Evolutionary conservation across 2,888 invertebrate species (phyloP).

Genomic region (Drosophila antonietae): DNA sequence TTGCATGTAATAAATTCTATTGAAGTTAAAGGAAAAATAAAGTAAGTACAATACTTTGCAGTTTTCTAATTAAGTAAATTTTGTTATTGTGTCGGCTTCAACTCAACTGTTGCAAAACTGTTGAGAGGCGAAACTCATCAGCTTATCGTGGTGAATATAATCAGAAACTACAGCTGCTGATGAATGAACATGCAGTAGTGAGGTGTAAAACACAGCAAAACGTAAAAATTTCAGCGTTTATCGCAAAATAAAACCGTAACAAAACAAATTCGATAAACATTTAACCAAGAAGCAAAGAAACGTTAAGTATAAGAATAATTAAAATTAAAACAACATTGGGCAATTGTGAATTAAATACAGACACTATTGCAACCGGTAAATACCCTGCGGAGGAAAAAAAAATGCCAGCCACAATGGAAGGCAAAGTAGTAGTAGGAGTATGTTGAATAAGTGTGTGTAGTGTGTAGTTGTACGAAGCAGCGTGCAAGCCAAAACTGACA

Average conservation of each 20-base stretch:
- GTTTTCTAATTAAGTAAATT: too few species aligned
- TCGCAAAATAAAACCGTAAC: conserved; percentile 33
- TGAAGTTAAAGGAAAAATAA: not conserved
- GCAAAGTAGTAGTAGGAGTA: conserved; percentile 61
- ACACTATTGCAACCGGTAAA: conserved; percentile 46
- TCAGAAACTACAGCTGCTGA: conserved; percentile 62
- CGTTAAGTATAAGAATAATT: not conserved
- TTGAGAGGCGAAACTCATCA: conserved; percentile 24
- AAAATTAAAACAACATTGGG: not conserved
- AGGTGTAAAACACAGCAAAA: conserved; percentile 68
- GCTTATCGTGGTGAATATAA: conserved; percentile 42
- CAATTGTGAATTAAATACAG: conserved; percentile 5
- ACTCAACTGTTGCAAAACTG: conserved; percentile 33
- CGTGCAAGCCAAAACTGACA: conserved; percentile 52
- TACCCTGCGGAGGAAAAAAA: conserved; percentile 21
- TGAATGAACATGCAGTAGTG: conserved; percentile 73
- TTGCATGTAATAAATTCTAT: not conserved
- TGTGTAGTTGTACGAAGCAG: conserved; percentile 72
- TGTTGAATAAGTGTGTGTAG: conserved; percentile 65
- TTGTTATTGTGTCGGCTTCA: not conserved
- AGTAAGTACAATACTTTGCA: not conserved
- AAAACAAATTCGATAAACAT: conserved; percentile 39
- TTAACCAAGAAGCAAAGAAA: conserved; percentile 8
- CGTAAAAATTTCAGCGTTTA: conserved; percentile 55
- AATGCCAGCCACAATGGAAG: conserved; percentile 45